Conservation (phyloP, 2,113 vertebrate genomes). For the Acinonyx jubatus region DNA sequence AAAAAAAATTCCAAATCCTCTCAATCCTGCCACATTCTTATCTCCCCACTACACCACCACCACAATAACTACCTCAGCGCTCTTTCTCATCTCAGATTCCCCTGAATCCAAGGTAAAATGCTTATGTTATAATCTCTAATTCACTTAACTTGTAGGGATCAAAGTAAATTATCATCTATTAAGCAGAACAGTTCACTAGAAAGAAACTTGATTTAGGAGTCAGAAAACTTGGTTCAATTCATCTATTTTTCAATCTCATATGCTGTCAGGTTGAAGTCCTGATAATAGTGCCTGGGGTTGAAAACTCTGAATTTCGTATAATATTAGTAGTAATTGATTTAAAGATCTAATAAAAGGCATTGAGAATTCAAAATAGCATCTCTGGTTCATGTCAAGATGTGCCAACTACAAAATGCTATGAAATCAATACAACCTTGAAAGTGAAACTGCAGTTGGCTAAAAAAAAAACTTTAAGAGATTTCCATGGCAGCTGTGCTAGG, state of each 20-base stretch:
- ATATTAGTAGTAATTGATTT: conserved; percentile 73
- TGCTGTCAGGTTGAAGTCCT: conserved; percentile 63
- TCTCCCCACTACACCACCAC: neutral
- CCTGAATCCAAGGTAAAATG: neutral
- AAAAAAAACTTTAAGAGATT: neutral
- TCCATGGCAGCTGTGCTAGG: neutral
- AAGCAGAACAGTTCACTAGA: conserved; percentile 47
- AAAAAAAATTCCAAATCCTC: neutral
- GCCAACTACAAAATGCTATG: conserved; percentile 39
- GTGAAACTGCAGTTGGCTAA: neutral
- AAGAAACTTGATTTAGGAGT: conserved; percentile 65
- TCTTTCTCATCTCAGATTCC: neutral
- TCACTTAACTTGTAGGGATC: conserved; percentile 54
- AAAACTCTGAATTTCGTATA: conserved; percentile 72
- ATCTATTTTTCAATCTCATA: conserved; percentile 62
- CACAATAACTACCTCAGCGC: neutral
- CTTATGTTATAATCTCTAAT: neutral
- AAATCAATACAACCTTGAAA: conserved; percentile 52
- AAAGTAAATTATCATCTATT: conserved; percentile 71
- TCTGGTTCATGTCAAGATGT: conserved; percentile 44
- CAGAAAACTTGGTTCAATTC: conserved; percentile 54
- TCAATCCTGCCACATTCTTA: neutral
- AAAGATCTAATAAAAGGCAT: conserved; percentile 68
- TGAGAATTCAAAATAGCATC: conserved; percentile 60
- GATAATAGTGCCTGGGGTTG: neutral